Conservation (phyloP, 2,797 vertebrate genomes). For the Rhincodon typus region DNA sequence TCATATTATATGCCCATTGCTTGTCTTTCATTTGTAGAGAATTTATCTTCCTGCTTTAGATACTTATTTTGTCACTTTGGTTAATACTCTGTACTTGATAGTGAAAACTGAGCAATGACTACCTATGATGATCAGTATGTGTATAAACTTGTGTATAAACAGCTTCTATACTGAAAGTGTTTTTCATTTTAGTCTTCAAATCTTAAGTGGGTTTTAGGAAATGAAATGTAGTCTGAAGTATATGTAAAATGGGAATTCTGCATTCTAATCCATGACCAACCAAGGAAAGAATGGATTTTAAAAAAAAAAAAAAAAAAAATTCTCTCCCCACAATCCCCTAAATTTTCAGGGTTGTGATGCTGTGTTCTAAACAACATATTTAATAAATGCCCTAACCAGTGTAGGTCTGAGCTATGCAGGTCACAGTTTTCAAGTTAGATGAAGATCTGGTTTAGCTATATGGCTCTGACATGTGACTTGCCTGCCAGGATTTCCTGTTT, state of each 20-base stretch:
- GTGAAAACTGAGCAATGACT: no score
- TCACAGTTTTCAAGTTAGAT: no score
- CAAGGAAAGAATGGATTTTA: no score
- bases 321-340: not conserved
- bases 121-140: not conserved
- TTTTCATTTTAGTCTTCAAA: not conserved
- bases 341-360: not conserved
- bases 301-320: not conserved
- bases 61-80: not conserved
- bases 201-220: no score
- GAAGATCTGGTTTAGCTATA: not conserved
- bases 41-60: not conserved
- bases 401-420: not conserved
- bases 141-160: not conserved
- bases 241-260: not conserved
- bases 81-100: not conserved
- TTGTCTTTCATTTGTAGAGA: not conserved
- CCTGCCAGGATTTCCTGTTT: not conserved
- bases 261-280: not conserved
- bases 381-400: not conserved
- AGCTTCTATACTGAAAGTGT: no score
- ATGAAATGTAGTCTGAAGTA: not conserved
- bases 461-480: not conserved
- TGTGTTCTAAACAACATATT: not conserved
- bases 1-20: not conserved